These are phyloP conservation scores for Philopedon plagiatum DNA, from an alignment of 2,888 invertebrate species.

Conservation along the genomic window DNA sequence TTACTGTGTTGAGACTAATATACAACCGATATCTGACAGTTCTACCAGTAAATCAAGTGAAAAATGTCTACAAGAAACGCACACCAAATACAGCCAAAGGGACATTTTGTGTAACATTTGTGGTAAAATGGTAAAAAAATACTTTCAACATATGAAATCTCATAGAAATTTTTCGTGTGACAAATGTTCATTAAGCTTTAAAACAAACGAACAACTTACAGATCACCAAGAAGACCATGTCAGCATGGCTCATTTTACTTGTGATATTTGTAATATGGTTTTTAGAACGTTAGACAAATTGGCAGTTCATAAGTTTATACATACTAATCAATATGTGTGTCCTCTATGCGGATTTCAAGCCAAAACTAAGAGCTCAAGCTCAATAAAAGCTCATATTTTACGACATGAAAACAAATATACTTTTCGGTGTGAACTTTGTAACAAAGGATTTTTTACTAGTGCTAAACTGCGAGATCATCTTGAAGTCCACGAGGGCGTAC, in stretches of 20 bases:
- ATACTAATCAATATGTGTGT: slow-evolving; percentile 53
- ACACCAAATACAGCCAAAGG: neutral
- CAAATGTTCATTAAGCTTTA: slow-evolving; percentile 39
- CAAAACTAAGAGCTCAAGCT: slow-evolving; percentile 34
- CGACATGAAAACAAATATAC: slow-evolving; percentile 56
- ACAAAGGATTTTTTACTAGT: slow-evolving; percentile 57
- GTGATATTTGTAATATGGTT: slow-evolving; percentile 55
- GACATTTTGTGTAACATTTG: slow-evolving; percentile 48
- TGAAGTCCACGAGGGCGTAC: slow-evolving; percentile 61
- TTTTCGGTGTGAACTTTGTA: slow-evolving; percentile 59
- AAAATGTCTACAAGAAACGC: neutral
- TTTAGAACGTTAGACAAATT: slow-evolving; percentile 55
- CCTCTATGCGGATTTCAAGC: slow-evolving; percentile 53
- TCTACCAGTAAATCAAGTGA: neutral
- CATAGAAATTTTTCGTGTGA: slow-evolving; percentile 42
- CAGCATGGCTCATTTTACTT: slow-evolving; percentile 51
- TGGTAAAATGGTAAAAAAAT: slow-evolving; percentile 35
- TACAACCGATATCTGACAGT: neutral
- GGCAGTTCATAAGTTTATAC: slow-evolving; percentile 52
- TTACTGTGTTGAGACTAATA: neutral
- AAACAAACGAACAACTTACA: slow-evolving; percentile 49
- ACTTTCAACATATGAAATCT: slow-evolving; percentile 31
- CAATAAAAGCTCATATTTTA: slow-evolving; percentile 52
- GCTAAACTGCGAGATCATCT: slow-evolving; percentile 57
- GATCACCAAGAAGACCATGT: slow-evolving; percentile 55